A percentile compares a stretch with the other conserved stretches of the same genome.
These are phyloP conservation scores for Teleogryllus oceanicus DNA, from an alignment of 2,888 invertebrate genomes.

Conservation along the genomic window DNA sequence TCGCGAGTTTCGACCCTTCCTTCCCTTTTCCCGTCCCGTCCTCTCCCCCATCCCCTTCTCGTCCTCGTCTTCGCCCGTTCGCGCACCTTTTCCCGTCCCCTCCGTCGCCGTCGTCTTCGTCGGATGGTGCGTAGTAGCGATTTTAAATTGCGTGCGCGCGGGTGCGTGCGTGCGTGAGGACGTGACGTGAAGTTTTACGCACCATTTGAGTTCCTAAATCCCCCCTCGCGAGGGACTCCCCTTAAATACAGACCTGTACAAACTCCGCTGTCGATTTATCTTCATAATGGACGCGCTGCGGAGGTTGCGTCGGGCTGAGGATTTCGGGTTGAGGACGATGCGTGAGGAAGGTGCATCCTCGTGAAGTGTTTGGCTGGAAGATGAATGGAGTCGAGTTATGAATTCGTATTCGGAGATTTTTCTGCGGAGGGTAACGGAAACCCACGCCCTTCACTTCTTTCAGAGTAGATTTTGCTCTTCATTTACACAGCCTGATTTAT, in stretches of 20 bases:
- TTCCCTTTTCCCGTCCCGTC: not conserved
- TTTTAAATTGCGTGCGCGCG: conserved; percentile 33
- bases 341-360: not conserved
- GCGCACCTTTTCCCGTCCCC: not conserved
- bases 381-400: too few relatives aligned
- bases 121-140: conserved; percentile 27
- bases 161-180: conserved; percentile 28
- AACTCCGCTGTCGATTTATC: conserved; percentile 18
- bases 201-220: conserved; percentile 32
- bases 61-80: not conserved
- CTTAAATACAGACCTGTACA: conserved; percentile 18
- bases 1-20: not conserved
- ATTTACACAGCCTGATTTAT: too few relatives aligned
- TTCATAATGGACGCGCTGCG: not conserved
- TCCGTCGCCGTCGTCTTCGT: not conserved
- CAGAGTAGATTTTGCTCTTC: too few relatives aligned
- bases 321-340: not conserved
- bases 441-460: too few relatives aligned
- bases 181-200: conserved; percentile 31
- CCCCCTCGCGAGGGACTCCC: not conserved
- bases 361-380: not conserved
- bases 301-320: not conserved
- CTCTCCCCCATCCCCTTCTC: not conserved
- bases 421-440: too few relatives aligned
- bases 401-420: too few relatives aligned